Base-by-base conservation (phyloP, 2,113 vertebrate genomes). In the Trogon melanurus region DNA sequence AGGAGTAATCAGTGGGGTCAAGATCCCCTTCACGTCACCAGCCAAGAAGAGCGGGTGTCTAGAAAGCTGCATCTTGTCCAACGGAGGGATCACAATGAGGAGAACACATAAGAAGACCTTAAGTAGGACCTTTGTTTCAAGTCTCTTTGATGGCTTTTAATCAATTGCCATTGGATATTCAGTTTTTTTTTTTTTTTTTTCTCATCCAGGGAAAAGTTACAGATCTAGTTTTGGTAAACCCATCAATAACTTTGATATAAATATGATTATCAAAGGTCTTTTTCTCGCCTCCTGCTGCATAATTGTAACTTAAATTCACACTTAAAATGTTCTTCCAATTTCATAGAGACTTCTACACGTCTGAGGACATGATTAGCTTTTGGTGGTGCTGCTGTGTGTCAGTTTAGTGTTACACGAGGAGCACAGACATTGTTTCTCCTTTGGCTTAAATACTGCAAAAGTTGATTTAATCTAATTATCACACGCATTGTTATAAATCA, bases 21-120 rank as follows among this genome's bases (percentile, higher is more conserved):
- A 27, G 29, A 50, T 41, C 5, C 5, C 9, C 4, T 50, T 81
- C n/a, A 9, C 13, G 3, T 27, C 45, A 5, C 3, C 11, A 57
- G 22, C 1, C 32, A 56, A 65, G 18, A 65, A 72, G 1, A 51
- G 6, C 13, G 34, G 11, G 7, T 1, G 1, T 8, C 8, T 22
- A 84, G 64, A 21, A 88, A 47, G 5, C 22, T 79, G 6, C 11
- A 12, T 60, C 25, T 4, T 41, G 41, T 41, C 41, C 13, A 41
- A 41, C 41, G 41, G 15, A 51, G 3, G 3, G 60, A 57, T 36
- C 15, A 48, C 6, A 15, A n/a, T 12, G 22, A 54, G 6, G 4
- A 87, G 13, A 79, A 34, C 10, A 38, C 9, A 13, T 41, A 70
- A 6, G 3, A 38, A 10, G 2, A 44, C 5, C 18, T 58, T 44